Evolutionary conservation across 2,113 vertebrate genomes (phyloP), one percentile per base, ranked within the genome.

Genomic region (Corythoichthys intestinalis): DNA sequence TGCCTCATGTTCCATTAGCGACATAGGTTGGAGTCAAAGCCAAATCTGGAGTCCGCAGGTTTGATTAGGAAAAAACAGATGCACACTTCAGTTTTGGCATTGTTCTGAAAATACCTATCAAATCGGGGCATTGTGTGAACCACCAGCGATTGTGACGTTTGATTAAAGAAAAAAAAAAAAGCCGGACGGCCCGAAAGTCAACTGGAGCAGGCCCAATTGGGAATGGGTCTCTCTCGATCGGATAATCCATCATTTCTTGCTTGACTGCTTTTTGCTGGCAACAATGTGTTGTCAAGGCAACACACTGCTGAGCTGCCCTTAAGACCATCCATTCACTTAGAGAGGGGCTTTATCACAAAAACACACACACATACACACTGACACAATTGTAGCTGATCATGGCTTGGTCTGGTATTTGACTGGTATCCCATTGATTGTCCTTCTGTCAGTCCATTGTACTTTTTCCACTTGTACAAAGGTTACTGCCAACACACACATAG

Each of bases 381-480:
- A 39, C 56, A 65, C 68, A 60, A n/a, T 54, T 38, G 20, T 10
- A 62, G 64, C 41, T 53, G 59, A 50, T 72, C 34, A 78, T 59
- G 66, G 50, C 44, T 10, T 35, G 39, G 17, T 20, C 82, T 80
- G 65, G 71, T 81, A 84, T 88, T 82, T 80, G 83, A 75, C 78
- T 82, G 74, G 76, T 80, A 69, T 65, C 20, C 64, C 75, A 88
- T 87, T 76, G 81, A 90, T 85, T 76, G 69, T 71, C 73, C 67
- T 54, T 65, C 39, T 76, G 60, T 72, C 6, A 57, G 74, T 66
- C 69, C 64, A 68, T 84, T 83, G 73, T 70, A 65, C 80, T 81
- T 86, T 89, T 90, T 89, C 85, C 86, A 85, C 70, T 81, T 75
- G 66, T 72, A 76, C 72, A 83, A 70, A 83, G 82, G 71, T 77